phyloP scores from a whole-genome alignment of 2,113 vertebrate genomes.

The Pygoscelis antarcticus region DNA sequence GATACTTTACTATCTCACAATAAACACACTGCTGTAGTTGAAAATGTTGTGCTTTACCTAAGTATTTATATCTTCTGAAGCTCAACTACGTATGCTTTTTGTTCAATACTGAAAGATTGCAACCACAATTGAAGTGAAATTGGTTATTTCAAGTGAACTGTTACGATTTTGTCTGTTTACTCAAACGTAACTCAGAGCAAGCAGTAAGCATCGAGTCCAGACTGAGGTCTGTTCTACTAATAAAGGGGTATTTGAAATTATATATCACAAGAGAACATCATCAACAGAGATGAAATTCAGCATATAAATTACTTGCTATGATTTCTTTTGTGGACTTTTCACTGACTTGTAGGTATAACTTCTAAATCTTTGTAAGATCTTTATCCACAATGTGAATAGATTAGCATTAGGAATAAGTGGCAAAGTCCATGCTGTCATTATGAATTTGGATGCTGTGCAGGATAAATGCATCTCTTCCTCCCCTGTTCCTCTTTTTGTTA shows the following conservation, averaged over 20 bases:
- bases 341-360: not conserved
- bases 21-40: not conserved
- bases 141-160: not conserved
- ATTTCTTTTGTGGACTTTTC: not conserved
- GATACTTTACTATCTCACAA: not conserved
- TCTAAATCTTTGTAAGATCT: not conserved
- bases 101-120: not conserved
- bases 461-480: not conserved
- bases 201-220: accelerated
- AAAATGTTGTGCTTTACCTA: not conserved
- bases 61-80: not conserved
- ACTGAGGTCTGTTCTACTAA: not conserved
- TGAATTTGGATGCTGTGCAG: not conserved
- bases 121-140: not conserved
- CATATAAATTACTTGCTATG: accelerated
- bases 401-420: not conserved
- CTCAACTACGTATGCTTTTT: not conserved
- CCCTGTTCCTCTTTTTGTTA: accelerated
- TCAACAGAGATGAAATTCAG: not conserved
- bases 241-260: not conserved
- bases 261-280: accelerated
- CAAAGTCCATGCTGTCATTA: not conserved
- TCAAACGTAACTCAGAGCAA: not conserved
- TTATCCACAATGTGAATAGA: not conserved
- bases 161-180: not conserved